Percentiles rank a stretch among this genome's conserved stretches.
phyloP scores from a whole-genome alignment of 1,140 invertebrate species.

The Drosophila tani region DNA sequence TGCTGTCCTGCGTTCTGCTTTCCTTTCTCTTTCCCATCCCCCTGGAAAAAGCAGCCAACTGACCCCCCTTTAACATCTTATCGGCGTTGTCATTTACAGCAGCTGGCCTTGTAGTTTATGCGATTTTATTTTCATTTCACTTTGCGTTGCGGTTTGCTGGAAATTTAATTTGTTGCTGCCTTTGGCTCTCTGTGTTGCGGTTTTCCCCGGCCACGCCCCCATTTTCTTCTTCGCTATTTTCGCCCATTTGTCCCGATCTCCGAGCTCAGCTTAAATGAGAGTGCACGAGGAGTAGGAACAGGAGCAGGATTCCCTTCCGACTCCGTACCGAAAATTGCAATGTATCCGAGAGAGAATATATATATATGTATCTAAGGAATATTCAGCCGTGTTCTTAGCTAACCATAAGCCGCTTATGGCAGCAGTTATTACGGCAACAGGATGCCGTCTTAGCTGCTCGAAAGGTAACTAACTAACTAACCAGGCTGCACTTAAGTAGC shows the following conservation, averaged over 20 bases:
- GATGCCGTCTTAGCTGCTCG: conserved; percentile 10
- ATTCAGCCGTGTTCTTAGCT: conserved; percentile 14
- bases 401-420: conserved; percentile 31
- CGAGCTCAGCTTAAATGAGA: conserved; percentile 19
- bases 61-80: conserved; percentile 50
- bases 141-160: conserved; percentile 66
- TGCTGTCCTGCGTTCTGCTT: conserved; percentile 2
- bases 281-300: not conserved
- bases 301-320: too few relatives aligned
- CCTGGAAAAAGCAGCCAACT: conserved; percentile 6
- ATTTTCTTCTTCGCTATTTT: not conserved
- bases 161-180: conserved; percentile 66
- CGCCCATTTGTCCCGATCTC: too few relatives aligned
- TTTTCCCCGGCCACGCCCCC: conserved; percentile 12
- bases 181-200: conserved; percentile 38
- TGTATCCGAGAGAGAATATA: not conserved
- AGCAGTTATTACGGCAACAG: conserved; percentile 25
- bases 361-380: conserved; percentile 8
- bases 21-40: not conserved
- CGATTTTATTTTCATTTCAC: conserved; percentile 72
- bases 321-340: conserved; percentile 3
- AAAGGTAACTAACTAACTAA: conserved; percentile 24
- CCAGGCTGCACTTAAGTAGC: conserved; percentile 16
- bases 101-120: conserved; percentile 56
- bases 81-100: conserved; percentile 68